Evolutionary conservation across 2,113 vertebrate genomes (phyloP).

Genomic region (Hippotragus niger): DNA sequence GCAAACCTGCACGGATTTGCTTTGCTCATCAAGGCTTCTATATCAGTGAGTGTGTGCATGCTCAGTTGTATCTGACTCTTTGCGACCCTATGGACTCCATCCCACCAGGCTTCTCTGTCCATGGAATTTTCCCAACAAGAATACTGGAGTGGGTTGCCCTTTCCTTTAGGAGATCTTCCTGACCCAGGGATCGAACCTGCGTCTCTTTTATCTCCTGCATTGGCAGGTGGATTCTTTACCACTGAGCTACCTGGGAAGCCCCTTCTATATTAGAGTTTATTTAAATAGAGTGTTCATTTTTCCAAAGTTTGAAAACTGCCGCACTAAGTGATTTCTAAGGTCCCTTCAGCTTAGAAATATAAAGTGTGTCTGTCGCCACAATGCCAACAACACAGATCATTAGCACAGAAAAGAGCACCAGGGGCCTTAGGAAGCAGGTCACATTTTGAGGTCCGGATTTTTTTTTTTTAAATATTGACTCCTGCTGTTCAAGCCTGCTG

Average conservation of each 20-base stretch:
- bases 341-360: neutral
- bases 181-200: neutral
- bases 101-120: neutral
- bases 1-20: neutral
- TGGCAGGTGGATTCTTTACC: neutral
- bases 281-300: neutral
- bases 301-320: neutral
- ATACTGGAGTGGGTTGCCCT: neutral
- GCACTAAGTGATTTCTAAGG: neutral
- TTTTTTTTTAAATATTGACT: neutral
- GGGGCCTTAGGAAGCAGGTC: neutral
- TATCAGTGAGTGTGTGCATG: neutral
- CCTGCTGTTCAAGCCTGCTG: neutral
- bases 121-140: neutral
- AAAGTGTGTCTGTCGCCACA: neutral
- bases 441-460: neutral
- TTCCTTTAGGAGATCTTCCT: neutral
- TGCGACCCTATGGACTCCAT: neutral
- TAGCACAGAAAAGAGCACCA: neutral
- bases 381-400: neutral
- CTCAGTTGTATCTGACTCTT: neutral
- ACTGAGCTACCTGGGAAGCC: neutral
- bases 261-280: neutral
- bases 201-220: neutral
- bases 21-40: neutral